phyloP scores from a whole-genome alignment of 2,888 invertebrate genomes.

The Unio pictorum region DNA sequence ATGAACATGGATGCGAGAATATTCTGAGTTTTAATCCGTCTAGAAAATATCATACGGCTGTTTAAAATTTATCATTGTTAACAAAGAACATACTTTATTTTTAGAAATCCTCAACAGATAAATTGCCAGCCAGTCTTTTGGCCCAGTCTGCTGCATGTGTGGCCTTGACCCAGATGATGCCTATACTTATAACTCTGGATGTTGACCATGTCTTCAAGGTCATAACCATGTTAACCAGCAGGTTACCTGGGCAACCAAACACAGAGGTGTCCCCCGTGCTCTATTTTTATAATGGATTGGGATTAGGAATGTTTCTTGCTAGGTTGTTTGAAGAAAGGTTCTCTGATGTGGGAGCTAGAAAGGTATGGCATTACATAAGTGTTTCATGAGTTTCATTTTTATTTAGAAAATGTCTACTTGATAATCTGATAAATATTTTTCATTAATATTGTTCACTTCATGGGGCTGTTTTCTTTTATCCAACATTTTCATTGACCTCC shows the following conservation, averaged over 20 bases:
- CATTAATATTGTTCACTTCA: too few species aligned
- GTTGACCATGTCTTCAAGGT: slow-evolving; percentile 43
- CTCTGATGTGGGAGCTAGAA: slow-evolving; percentile 53
- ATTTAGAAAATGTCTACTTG: neutral
- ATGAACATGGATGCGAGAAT: neutral
- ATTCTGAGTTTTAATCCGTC: neutral
- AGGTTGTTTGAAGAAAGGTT: slow-evolving; percentile 59
- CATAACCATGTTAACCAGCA: slow-evolving; percentile 35
- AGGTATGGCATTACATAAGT: slow-evolving; percentile 35
- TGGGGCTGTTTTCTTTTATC: too few species aligned
- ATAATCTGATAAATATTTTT: too few species aligned
- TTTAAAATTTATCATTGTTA: neutral
- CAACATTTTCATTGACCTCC: too few species aligned
- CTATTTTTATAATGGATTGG: slow-evolving; percentile 51
- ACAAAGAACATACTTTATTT: slow-evolving; percentile 3
- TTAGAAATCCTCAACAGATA: slow-evolving; percentile 50
- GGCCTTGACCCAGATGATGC: slow-evolving; percentile 52
- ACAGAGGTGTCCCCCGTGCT: slow-evolving; percentile 48
- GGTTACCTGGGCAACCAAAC: slow-evolving; percentile 50
- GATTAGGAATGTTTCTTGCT: slow-evolving; percentile 54
- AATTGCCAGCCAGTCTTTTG: slow-evolving; percentile 53
- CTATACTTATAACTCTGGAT: slow-evolving; percentile 44
- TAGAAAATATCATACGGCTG: neutral
- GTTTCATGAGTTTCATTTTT: neutral
- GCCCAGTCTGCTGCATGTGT: slow-evolving; percentile 55